Evolutionary conservation across 2,113 vertebrate genomes (phyloP), one percentile per base, ranked within the genome.

Genomic region (Redunca redunca): DNA sequence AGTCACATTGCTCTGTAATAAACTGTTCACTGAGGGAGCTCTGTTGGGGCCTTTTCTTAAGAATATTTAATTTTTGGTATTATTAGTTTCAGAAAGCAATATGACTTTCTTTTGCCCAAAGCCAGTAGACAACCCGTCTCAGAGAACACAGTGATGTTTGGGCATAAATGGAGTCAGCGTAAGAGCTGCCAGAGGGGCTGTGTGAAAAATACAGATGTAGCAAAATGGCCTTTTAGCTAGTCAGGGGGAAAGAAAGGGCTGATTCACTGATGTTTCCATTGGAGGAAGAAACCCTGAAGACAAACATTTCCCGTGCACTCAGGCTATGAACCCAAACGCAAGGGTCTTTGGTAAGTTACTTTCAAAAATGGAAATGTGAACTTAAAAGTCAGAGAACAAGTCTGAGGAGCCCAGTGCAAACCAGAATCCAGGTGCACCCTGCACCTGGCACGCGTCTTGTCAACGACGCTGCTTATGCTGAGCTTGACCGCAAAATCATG

Each of bases 61-160:
- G 81, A 67, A 91, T 15, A 48, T 91, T 90, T 78, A 60, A 86
- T 96, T 97, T 83, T 83, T 93, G 82, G 46, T 78, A 91, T 60
- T 95, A 88, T 55, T 88, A 91, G 67, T 87, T 95, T 48, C 28
- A 96, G 88, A 82, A 92, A 94, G 58, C 10, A 95, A 53, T n/a
- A 84, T 23, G 86, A 78, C 67, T 88, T 91, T 52, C 58, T 52
- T 86, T 91, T 92, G 82, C 87, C 83, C 43, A 91, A 89, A 98
- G 94, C 71, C 21, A 90, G 62, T 2, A 60, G 46, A 91, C 81
- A 95, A 83, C 40, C 13, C 48, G 83, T 91, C 82, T 89, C 53
- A 33, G 88, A 62, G 77, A 67, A 86, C 26, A 40, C 23, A 87
- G 26, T 14, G 55, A 26, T 0, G 7, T 62, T 52, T 53, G 46